These are phyloP conservation scores for Coracias cyanogaster DNA, from an alignment of 2,797 vertebrate genomes.

Conservation along the genomic window DNA sequence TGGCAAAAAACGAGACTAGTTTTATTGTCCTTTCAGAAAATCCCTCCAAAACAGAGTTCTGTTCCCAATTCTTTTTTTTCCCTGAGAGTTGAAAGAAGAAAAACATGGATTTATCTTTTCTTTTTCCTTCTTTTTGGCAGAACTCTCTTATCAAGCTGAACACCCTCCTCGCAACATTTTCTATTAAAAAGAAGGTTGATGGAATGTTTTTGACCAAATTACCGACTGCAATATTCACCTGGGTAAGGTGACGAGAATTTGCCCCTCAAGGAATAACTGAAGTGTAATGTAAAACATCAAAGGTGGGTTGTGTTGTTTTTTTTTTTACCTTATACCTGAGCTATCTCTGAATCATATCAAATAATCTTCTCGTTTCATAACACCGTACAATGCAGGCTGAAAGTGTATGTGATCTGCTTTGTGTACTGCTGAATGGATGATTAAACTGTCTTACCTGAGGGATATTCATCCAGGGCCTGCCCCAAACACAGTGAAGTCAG, in stretches of 20 bases:
- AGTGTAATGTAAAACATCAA: conserved; percentile 67
- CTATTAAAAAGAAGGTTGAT: not conserved
- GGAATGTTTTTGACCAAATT: conserved; percentile 67
- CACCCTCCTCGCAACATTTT: not conserved
- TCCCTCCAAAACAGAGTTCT: not conserved
- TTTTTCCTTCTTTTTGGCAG: not conserved
- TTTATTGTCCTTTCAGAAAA: not conserved
- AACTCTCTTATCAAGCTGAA: not conserved
- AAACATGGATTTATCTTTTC: not conserved
- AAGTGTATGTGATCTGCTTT: conserved; percentile 71
- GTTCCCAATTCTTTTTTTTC: not conserved
- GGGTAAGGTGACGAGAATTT: conserved; percentile 67
- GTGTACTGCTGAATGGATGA: conserved; percentile 68
- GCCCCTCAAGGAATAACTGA: conserved; percentile 71
- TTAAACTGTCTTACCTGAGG: conserved; percentile 65
- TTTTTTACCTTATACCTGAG: conserved; percentile 48
- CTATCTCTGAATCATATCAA: conserved; percentile 76
- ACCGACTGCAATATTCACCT: conserved; percentile 14
- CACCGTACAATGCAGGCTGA: conserved; percentile 67
- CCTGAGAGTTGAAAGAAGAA: not conserved
- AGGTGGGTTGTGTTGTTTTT: not conserved
- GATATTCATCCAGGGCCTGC: conserved; percentile 62
- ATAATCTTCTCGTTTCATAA: conserved; percentile 70
- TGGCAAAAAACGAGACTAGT: not conserved
- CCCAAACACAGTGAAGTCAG: conserved; percentile 50